Evolutionary conservation across 1,140 invertebrate genomes (phyloP), one percentile per base, ranked within the genome.

Genomic region (Tyrophagus putrescentiae): DNA sequence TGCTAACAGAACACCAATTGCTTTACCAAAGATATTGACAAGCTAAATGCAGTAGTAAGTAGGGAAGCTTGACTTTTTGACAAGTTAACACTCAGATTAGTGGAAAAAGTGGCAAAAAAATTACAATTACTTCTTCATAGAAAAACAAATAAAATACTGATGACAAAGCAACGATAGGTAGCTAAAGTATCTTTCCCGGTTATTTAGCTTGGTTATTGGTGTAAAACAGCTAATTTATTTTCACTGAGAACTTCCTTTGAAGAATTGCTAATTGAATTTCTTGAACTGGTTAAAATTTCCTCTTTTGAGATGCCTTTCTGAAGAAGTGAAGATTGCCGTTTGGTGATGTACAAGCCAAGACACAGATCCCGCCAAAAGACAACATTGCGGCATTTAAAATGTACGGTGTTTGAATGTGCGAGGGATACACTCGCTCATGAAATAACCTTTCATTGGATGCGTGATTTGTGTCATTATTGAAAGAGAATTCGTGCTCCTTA

Each of bases 91-190:
- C 44, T n/a, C 4, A 57, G 16, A n/a, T 57, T 41, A n/a, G 31
- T 3, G 11, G 56, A 18, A 41, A 57, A 57, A 6, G 56, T 33
- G 11, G 25, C 21, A 57, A 36, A 41, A 33, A 57, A 27, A 33
- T 57, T 21, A 57, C 56, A 13, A 57, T 13, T 7, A 57, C 56
- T 57, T 57, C 56, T 39, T 57, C 56, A 27, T 33, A 57, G 32
- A 57, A 57, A 27, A 57, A 57, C 21, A 57, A 41, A 27, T 57
- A 57, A 33, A 57, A 57, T 6, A 57, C 9, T 48, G 56, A 57
- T 11, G 25, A 57, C 31, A 57, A n/a, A 7, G 44, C 4, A 27
- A 57, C 32, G 16, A 57, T 57, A 16, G 18, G 18, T 48, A 48
- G 45, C 45, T 29, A 48, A 48, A 48, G 31, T 48, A 48, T 21